phyloP scores from a whole-genome alignment of 2,888 invertebrate species.

The Lochmaea capreae region DNA sequence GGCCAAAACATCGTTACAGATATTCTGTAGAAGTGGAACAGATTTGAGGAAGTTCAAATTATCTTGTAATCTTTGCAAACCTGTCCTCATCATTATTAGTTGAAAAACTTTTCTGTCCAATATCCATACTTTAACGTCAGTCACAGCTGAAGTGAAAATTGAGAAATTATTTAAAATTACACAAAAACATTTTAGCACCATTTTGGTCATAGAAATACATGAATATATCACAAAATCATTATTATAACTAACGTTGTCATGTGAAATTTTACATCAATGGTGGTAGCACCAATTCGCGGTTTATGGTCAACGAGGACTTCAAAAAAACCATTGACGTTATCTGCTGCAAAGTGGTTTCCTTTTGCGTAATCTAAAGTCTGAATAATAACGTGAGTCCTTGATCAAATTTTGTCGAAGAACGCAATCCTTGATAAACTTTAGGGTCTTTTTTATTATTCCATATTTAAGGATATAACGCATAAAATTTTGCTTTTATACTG shows the following conservation, averaged over 20 bases:
- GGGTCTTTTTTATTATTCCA: too few relatives aligned
- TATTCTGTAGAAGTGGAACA: constrained; percentile 71
- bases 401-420: not conserved
- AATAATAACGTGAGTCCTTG: too few relatives aligned
- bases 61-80: constrained; percentile 74
- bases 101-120: constrained; percentile 77
- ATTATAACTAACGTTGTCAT: not conserved
- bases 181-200: not conserved
- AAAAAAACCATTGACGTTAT: not conserved
- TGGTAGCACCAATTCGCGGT: not conserved
- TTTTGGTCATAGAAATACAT: not conserved
- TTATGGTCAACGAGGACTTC: not conserved
- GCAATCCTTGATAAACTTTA: not conserved
- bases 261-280: not conserved
- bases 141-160: constrained; percentile 67
- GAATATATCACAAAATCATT: not conserved
- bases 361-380: not conserved
- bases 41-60: constrained; percentile 75
- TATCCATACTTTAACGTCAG: constrained; percentile 75
- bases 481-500: too few relatives aligned
- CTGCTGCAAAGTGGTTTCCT: not conserved
- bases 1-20: constrained; percentile 70
- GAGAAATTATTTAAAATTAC: not conserved
- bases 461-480: too few relatives aligned
- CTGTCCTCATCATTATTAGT: constrained; percentile 78